Conservation (phyloP, 2,888 invertebrate species). For the Ormyrus rosae region DNA sequence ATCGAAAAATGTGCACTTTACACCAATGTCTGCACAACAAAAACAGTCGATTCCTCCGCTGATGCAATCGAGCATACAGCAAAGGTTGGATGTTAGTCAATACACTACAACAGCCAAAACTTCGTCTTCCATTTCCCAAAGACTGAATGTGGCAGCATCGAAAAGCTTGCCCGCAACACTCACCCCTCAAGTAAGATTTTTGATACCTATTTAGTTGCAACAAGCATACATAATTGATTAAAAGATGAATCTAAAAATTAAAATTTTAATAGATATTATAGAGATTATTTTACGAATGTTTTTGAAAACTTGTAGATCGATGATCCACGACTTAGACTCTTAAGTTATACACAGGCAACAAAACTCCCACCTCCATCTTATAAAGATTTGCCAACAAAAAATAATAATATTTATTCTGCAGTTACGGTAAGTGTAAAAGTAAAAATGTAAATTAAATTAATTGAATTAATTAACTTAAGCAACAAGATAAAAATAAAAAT, state of each 20-base stretch:
- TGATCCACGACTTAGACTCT: slow-evolving; percentile 59
- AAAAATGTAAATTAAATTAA: too few relatives aligned
- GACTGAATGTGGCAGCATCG: slow-evolving; percentile 7
- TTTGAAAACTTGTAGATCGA: slow-evolving; percentile 5
- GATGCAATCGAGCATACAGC: too few relatives aligned
- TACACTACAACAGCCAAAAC: neutral
- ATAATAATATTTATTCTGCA: slow-evolving; percentile 59
- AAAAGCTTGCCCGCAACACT: neutral
- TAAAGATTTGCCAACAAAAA: slow-evolving; percentile 55
- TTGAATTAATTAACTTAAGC: too few relatives aligned
- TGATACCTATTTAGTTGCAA: neutral
- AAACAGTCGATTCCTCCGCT: neutral
- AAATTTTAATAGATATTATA: neutral
- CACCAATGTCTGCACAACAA: neutral
- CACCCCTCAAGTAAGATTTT: neutral
- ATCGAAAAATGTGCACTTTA: neutral
- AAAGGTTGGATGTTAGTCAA: too few relatives aligned
- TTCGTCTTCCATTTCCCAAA: neutral
- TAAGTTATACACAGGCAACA: slow-evolving; percentile 26
- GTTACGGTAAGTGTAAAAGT: slow-evolving; percentile 59
- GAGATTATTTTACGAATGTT: neutral
- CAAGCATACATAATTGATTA: neutral
- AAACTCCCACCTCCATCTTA: slow-evolving; percentile 60
- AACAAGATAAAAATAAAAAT: too few relatives aligned
- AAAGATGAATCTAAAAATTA: neutral